Percentiles rank a stretch among this genome's conserved stretches.
Evolutionary conservation across 2,888 invertebrate genomes (phyloP).

Genomic region (Nipponacmea schrenckii): DNA sequence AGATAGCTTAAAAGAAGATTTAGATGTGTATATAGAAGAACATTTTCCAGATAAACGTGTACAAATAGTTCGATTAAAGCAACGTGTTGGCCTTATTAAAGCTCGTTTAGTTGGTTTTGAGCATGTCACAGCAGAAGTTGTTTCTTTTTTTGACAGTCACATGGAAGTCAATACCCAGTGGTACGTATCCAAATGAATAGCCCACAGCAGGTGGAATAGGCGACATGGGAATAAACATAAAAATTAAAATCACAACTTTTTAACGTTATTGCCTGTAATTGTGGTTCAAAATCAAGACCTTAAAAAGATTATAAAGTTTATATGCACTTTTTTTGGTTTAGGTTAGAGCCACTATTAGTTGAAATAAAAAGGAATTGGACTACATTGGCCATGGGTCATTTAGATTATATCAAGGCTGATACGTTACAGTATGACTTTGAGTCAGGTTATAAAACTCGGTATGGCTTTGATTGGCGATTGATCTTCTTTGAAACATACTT

Average conservation of each 20-base stretch:
- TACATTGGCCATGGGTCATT: constrained; percentile 49
- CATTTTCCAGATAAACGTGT: constrained; percentile 45
- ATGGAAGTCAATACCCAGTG: constrained; percentile 60
- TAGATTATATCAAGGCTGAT: constrained; percentile 49
- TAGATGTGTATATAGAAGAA: constrained; percentile 38
- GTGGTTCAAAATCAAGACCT: too few species aligned
- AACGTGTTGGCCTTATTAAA: constrained; percentile 49
- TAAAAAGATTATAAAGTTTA: too few species aligned
- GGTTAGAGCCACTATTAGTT: constrained; percentile 50
- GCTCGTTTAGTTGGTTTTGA: constrained; percentile 52
- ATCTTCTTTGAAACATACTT: constrained; percentile 60
- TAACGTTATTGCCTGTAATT: too few species aligned
- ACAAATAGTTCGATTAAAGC: constrained; percentile 40
- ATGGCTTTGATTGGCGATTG: constrained; percentile 58
- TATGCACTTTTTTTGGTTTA: constrained; percentile 18
- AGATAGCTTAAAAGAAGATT: constrained; percentile 41
- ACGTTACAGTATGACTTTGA: constrained; percentile 44
- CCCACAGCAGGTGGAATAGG: too few species aligned
- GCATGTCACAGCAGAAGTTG: constrained; percentile 46
- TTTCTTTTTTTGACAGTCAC: constrained; percentile 59
- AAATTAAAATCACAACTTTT: too few species aligned
- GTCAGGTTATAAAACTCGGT: constrained; percentile 52
- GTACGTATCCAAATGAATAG: constrained; percentile 29
- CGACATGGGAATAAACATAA: too few species aligned
- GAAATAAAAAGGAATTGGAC: constrained; percentile 48